phyloP scores from a whole-genome alignment of 1,140 invertebrate genomes.

The Nixonia krombeini region DNA sequence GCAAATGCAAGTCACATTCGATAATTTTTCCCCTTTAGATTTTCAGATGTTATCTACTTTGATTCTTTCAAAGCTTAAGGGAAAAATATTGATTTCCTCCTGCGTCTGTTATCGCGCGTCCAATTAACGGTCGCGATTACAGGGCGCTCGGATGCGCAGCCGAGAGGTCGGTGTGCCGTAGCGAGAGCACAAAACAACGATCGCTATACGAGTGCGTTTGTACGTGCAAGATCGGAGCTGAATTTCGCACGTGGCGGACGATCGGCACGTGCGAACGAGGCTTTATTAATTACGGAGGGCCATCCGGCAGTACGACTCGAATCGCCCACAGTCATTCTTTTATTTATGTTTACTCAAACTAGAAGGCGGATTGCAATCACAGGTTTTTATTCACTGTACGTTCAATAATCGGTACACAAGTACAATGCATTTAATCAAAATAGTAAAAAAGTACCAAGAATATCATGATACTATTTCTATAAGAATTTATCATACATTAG shows the following conservation, averaged over 20 bases:
- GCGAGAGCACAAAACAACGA: constrained; percentile 27
- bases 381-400: too few species aligned
- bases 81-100: constrained; percentile 1
- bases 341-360: neutral
- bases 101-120: neutral
- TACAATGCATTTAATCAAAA: too few species aligned
- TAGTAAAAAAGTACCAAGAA: too few species aligned
- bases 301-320: constrained; percentile 40
- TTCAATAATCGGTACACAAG: too few species aligned
- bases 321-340: constrained; percentile 22
- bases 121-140: constrained; percentile 8
- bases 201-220: constrained; percentile 32
- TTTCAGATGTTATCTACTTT: neutral
- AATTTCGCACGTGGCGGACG: constrained; percentile 47
- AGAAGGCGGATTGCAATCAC: too few species aligned
- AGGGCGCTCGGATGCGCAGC: neutral
- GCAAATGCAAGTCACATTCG: too few species aligned
- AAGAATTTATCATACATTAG: too few species aligned
- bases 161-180: neutral
- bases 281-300: constrained; percentile 50
- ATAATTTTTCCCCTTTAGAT: too few species aligned
- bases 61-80: neutral
- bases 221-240: constrained; percentile 35
- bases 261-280: constrained; percentile 42
- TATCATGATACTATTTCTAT: too few species aligned